Conservation (phyloP, 1,140 invertebrate species). For the Akabosia matsudoensis region DNA sequence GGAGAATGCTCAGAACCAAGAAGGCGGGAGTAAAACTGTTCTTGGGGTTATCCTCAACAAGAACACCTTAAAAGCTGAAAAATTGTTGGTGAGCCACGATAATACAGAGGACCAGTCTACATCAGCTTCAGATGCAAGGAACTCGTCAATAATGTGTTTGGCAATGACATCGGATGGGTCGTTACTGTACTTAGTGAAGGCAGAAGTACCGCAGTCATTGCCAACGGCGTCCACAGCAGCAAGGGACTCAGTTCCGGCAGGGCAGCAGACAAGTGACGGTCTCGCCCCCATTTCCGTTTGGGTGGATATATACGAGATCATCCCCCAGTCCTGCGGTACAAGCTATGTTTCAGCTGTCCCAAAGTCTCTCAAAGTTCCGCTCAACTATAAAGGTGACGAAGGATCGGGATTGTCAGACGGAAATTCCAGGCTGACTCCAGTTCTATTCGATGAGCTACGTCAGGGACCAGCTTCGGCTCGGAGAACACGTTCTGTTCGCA, state of each 20-base stretch:
- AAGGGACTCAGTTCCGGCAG: background rate
- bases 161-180: conserved; percentile 47
- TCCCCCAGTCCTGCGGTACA: background rate
- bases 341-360: background rate
- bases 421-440: background rate
- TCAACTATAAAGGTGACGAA: background rate
- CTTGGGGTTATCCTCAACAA: background rate
- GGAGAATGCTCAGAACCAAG: background rate
- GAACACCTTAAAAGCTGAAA: background rate
- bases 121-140: conserved; percentile 47
- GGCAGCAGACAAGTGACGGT: background rate
- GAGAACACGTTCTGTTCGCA: background rate
- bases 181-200: conserved; percentile 21
- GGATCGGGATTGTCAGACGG: no score
- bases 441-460: background rate
- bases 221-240: conserved; percentile 44
- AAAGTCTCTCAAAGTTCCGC: background rate
- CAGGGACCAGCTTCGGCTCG: background rate
- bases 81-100: background rate
- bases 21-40: background rate
- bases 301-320: background rate
- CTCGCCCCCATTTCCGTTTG: background rate
- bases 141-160: conserved; percentile 48
- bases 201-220: background rate
- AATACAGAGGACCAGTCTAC: conserved; percentile 48